Percentiles rank a stretch among this genome's conserved stretches.
phyloP scores from a whole-genome alignment of 2,113 vertebrate genomes.

The Dicerorhinus sumatrensis region DNA sequence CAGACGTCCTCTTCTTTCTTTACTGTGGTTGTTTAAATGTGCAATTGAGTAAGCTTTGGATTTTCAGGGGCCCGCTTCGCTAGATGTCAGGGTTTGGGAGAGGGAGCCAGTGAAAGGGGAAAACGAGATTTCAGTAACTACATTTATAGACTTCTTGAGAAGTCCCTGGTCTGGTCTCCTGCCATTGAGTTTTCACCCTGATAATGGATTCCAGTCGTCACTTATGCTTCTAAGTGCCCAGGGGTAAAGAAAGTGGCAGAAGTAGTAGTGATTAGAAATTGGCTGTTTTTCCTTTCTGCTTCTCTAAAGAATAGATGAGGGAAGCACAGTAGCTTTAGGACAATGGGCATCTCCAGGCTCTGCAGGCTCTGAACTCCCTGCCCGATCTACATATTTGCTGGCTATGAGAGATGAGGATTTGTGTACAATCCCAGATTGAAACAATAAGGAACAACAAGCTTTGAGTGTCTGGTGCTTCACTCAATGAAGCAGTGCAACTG shows the following conservation, averaged over 20 bases:
- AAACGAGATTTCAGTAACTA: background rate
- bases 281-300: background rate
- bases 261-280: background rate
- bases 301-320: background rate
- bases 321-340: background rate
- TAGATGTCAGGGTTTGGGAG: background rate
- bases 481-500: background rate
- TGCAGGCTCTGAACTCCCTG: background rate
- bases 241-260: background rate
- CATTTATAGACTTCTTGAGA: background rate
- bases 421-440: background rate
- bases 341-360: background rate
- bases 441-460: background rate
- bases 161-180: background rate
- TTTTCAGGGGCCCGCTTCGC: background rate
- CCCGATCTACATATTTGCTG: background rate
- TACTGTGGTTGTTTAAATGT: background rate
- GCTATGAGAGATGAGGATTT: background rate
- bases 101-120: background rate
- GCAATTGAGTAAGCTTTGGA: background rate
- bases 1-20: background rate
- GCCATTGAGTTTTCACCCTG: background rate
- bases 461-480: background rate
- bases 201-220: background rate
- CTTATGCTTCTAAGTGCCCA: background rate